These are phyloP conservation scores for Diploscapter pachys DNA, from an alignment of 1,140 invertebrate genomes.

Conservation along the genomic window DNA sequence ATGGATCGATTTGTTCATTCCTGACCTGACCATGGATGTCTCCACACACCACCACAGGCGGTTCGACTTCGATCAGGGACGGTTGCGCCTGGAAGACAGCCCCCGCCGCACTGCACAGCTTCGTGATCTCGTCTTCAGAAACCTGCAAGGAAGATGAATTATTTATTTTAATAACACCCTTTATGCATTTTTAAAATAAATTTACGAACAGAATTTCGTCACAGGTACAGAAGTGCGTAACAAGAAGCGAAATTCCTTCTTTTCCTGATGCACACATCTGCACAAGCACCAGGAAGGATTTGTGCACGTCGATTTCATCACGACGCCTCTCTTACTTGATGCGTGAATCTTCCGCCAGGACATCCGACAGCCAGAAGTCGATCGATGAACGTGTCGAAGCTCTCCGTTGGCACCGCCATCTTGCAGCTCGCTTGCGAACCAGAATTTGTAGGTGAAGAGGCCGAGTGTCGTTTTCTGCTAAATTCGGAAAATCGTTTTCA, in stretches of 20 bases:
- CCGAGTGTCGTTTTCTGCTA: too few relatives aligned
- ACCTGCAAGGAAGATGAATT: constrained; percentile 13
- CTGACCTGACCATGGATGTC: constrained; percentile 63
- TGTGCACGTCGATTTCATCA: too few relatives aligned
- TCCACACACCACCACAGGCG: constrained; percentile 62
- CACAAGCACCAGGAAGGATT: too few relatives aligned
- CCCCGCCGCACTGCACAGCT: constrained; percentile 62
- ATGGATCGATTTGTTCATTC: constrained; percentile 27
- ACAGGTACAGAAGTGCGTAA: not conserved
- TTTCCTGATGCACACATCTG: too few relatives aligned
- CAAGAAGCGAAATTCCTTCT: not conserved
- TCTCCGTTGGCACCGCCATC: too few relatives aligned
- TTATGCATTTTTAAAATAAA: not conserved
- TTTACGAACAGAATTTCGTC: not conserved
- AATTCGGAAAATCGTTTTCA: too few relatives aligned
- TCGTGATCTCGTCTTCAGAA: constrained; percentile 35
- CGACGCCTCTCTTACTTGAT: constrained; percentile 10
- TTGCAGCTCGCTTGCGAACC: too few relatives aligned
- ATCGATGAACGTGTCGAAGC: constrained; percentile 38
- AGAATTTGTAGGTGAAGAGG: too few relatives aligned
- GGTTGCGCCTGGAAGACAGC: constrained; percentile 52
- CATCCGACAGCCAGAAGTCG: constrained; percentile 44
- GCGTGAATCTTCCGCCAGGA: constrained; percentile 43
- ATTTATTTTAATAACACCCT: not conserved
- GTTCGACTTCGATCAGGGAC: constrained; percentile 45